Conservation (phyloP, 2,113 vertebrate species). For the Rhagologus leucostigma region DNA sequence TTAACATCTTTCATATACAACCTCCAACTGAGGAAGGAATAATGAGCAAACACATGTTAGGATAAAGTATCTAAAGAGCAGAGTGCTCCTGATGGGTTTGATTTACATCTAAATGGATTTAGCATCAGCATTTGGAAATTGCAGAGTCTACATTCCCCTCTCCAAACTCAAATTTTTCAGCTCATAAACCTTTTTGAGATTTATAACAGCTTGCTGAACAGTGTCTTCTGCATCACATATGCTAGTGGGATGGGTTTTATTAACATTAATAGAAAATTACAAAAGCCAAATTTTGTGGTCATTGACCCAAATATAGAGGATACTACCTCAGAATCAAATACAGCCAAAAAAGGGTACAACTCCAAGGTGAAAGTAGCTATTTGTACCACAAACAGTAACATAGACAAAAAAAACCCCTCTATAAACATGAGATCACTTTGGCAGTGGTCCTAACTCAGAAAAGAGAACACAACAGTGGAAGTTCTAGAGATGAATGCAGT, state of each 20-base stretch:
- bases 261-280: neutral
- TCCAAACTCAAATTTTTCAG: constrained; percentile 48
- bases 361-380: constrained; percentile 3
- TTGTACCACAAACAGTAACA: neutral
- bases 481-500: neutral
- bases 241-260: neutral
- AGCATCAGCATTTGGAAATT: constrained; percentile 30
- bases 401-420: neutral
- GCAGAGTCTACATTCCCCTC: neutral
- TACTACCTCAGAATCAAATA: neutral
- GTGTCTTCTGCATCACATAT: constrained; percentile 41
- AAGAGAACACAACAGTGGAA: neutral
- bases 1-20: neutral
- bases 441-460: neutral
- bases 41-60: neutral
- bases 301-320: neutral
- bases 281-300: neutral
- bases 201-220: constrained; percentile 46
- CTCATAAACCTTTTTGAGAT: constrained; percentile 47
- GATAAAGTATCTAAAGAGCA: neutral
- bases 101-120: constrained; percentile 37
- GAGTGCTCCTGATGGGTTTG: neutral
- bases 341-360: neutral
- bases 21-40: neutral
- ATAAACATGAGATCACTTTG: neutral